Evolutionary conservation across 2,113 vertebrate genomes (phyloP).

Genomic region (Mirza zaza): DNA sequence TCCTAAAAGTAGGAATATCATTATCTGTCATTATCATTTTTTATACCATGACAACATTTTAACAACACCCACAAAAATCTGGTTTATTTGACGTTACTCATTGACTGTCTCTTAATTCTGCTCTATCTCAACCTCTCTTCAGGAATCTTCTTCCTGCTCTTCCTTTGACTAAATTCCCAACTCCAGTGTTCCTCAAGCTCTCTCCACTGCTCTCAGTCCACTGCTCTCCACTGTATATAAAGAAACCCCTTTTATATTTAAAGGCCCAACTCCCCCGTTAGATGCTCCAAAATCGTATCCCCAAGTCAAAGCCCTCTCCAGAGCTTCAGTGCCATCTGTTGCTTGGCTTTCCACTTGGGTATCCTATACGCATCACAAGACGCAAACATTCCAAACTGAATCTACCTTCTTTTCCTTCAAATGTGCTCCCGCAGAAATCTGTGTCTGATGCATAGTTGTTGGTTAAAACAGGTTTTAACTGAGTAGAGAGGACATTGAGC

Average conservation of each 20-base stretch:
- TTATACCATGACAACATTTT: background rate
- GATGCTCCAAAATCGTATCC: background rate
- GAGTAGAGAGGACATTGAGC: background rate
- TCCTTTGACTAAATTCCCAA: background rate
- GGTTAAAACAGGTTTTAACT: background rate
- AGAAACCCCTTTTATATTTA: background rate
- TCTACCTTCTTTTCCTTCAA: background rate
- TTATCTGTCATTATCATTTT: background rate
- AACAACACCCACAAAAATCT: fast-evolving
- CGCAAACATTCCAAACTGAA: background rate
- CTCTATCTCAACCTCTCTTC: background rate
- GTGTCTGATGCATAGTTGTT: background rate
- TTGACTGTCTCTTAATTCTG: background rate
- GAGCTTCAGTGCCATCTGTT: background rate
- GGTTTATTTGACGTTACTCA: background rate
- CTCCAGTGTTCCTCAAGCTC: background rate
- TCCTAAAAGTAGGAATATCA: background rate
- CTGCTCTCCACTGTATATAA: background rate
- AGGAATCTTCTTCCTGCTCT: background rate
- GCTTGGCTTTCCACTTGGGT: background rate
- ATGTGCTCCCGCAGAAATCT: background rate
- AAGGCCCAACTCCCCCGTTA: background rate
- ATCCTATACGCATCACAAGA: background rate
- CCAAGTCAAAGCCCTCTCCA: background rate
- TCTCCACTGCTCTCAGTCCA: background rate